A percentile compares a stretch with the other conserved stretches of the same genome.
These are phyloP conservation scores for Lepisosteus osseus DNA, from an alignment of 2,113 vertebrate genomes.

Conservation along the genomic window DNA sequence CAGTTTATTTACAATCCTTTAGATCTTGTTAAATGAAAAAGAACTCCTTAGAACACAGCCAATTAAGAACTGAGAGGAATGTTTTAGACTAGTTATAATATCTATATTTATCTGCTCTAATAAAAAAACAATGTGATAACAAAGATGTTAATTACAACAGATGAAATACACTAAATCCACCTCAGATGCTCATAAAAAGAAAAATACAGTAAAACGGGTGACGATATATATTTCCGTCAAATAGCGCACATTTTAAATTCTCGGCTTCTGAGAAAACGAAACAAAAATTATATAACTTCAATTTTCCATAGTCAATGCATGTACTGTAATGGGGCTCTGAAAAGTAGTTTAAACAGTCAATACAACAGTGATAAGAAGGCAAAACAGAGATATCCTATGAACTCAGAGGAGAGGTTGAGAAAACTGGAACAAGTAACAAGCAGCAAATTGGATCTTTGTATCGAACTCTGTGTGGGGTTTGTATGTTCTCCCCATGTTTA, in stretches of 20 bases:
- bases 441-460: too few relatives aligned
- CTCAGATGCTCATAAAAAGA: constrained; percentile 8
- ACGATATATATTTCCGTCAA: too few relatives aligned
- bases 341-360: background rate
- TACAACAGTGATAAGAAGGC: constrained; percentile 2
- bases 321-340: background rate
- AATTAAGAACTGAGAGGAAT: too few relatives aligned
- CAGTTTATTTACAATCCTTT: background rate
- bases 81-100: too few relatives aligned
- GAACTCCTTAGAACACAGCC: too few relatives aligned
- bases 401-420: too few relatives aligned
- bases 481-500: too few relatives aligned
- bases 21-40: background rate
- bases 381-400: constrained; percentile 1
- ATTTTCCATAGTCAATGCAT: background rate
- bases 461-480: too few relatives aligned
- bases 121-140: too few relatives aligned
- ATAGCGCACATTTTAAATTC: constrained; percentile 10
- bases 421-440: too few relatives aligned
- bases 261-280: background rate
- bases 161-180: constrained; percentile 24
- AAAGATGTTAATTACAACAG: constrained; percentile 5
- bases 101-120: too few relatives aligned
- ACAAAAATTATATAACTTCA: background rate
- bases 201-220: constrained; percentile 11